Conservation (phyloP, 2,888 invertebrate species). For the Lycophotia porphyrea region DNA sequence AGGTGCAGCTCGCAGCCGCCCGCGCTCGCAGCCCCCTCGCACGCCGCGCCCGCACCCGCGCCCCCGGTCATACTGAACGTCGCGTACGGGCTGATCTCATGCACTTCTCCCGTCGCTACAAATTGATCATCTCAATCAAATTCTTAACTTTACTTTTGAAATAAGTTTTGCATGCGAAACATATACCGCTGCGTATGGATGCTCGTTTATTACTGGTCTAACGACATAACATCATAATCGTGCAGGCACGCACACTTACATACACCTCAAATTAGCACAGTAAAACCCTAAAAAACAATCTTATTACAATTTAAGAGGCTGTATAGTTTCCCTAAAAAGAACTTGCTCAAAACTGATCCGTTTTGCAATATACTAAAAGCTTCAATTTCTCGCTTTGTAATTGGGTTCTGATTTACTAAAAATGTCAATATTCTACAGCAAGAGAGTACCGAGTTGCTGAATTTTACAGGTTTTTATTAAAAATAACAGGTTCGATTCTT, state of each 20-base stretch:
- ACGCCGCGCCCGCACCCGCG: conserved; percentile 70
- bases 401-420: background rate
- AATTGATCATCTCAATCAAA: background rate
- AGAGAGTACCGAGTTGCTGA: no score
- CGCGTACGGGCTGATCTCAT: conserved; percentile 94
- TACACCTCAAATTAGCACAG: no score
- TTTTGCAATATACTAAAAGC: no score
- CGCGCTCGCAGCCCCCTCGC: conserved; percentile 64
- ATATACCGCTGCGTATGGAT: no score
- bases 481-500: no score
- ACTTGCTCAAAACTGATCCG: background rate
- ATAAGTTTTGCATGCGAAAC: background rate
- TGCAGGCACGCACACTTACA: no score
- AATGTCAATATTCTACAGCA: no score
- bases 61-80: conserved; percentile 93
- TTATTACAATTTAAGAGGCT: no score
- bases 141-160: background rate
- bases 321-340: no score
- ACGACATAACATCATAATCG: no score
- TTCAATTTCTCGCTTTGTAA: background rate
- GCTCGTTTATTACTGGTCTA: no score
- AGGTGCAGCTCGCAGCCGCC: conserved; percentile 77
- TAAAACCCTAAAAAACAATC: background rate
- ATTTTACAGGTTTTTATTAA: no score
- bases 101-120: conserved; percentile 86